Percentiles rank a stretch among this genome's conserved stretches.
These are phyloP conservation scores for Apamea monoglypha DNA, from an alignment of 2,888 invertebrate genomes.

Conservation along the genomic window DNA sequence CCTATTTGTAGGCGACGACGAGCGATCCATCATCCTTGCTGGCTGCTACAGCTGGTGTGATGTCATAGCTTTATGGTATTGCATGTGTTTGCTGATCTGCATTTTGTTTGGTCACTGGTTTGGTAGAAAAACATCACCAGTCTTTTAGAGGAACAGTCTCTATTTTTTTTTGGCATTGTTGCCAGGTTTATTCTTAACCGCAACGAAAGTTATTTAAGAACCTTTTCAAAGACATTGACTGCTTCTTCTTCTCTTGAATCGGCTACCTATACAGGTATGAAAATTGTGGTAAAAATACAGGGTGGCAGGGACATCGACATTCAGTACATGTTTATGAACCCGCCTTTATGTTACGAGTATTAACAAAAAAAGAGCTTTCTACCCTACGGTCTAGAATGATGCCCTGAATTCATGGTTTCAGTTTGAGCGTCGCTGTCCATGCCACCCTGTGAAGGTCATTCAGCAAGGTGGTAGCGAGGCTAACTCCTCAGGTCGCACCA, in stretches of 20 bases:
- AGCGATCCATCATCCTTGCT: slow-evolving; percentile 83
- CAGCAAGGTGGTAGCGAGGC: not conserved
- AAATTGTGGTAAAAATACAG: not conserved
- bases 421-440: not conserved
- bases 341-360: too few species aligned
- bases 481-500: not conserved
- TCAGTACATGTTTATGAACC: not conserved
- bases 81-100: slow-evolving; percentile 50
- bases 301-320: not conserved
- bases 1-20: slow-evolving; percentile 88
- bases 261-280: not conserved
- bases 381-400: too few species aligned
- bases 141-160: not conserved
- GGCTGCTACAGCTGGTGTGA: slow-evolving; percentile 67
- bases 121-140: not conserved
- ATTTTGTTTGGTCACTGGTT: slow-evolving; percentile 32
- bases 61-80: slow-evolving; percentile 59
- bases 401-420: not conserved
- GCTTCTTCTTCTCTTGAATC: not conserved
- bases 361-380: too few species aligned
- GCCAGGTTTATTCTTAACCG: not conserved
- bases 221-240: not conserved
- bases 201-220: not conserved
- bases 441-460: not conserved
- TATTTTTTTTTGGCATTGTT: not conserved